Conservation (phyloP, 2,797 vertebrate species). For the Neosilurus mollespiculum region DNA sequence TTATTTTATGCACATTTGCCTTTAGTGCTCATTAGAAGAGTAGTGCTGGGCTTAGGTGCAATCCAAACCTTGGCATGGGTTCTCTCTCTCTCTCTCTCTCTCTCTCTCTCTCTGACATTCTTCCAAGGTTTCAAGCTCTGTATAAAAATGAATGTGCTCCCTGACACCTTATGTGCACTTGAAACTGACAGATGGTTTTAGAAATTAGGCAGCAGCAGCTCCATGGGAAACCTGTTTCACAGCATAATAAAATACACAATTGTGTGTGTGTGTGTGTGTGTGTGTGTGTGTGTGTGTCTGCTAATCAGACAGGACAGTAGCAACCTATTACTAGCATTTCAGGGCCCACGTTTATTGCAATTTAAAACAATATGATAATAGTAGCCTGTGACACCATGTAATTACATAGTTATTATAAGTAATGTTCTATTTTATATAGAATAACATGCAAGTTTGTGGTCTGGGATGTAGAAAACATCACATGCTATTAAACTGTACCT, state of each 20-base stretch:
- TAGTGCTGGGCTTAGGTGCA: neutral
- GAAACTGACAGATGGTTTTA: constrained; percentile 23
- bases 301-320: neutral
- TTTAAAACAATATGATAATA: neutral
- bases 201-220: constrained; percentile 12
- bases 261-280: neutral
- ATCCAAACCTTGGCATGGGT: neutral
- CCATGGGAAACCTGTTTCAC: neutral
- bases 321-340: neutral
- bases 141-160: constrained; percentile 8
- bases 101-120: neutral
- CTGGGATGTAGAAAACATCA: neutral
- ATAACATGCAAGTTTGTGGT: neutral
- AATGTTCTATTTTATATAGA: neutral
- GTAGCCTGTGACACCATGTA: neutral
- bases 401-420: neutral
- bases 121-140: neutral
- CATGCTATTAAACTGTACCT: neutral
- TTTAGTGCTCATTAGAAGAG: constrained; percentile 36
- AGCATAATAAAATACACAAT: neutral
- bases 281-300: neutral
- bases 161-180: constrained; percentile 7
- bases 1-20: constrained; percentile 26
- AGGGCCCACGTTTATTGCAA: neutral
- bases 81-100: constrained; percentile 7